Percentiles rank a stretch among this genome's conserved stretches.
Conservation (phyloP, 2,797 vertebrate genomes). For the Pterois miles region DNA sequence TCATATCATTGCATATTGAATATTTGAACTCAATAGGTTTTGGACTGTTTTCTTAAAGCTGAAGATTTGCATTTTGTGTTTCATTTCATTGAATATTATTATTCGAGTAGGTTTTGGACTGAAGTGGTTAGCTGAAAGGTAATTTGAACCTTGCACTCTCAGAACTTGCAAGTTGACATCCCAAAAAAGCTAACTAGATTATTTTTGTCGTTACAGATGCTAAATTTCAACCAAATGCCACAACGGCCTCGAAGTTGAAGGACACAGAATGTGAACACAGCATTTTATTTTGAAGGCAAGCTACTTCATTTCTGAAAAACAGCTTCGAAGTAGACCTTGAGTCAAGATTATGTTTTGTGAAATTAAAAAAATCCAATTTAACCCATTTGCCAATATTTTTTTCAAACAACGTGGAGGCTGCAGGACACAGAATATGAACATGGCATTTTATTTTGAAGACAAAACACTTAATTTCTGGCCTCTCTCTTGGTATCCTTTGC, state of each 20-base stretch:
- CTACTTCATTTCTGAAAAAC: too few relatives aligned
- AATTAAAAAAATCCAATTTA: neutral
- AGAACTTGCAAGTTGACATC: neutral
- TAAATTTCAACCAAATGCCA: too few relatives aligned
- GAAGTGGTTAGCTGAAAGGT: neutral
- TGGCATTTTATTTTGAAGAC: slow-evolving; percentile 53
- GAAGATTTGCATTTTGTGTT: neutral
- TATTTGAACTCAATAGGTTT: neutral
- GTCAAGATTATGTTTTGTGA: neutral
- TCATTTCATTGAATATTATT: neutral
- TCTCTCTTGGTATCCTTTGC: neutral
- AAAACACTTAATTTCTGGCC: neutral
- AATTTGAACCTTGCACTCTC: neutral
- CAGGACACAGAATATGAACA: accelerated
- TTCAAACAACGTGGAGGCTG: neutral
- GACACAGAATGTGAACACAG: too few relatives aligned
- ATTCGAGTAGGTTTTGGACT: neutral
- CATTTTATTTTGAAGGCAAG: too few relatives aligned
- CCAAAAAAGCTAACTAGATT: accelerated
- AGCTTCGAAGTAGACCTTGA: neutral
- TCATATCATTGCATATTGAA: neutral
- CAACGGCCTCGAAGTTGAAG: too few relatives aligned
- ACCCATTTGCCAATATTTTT: neutral
- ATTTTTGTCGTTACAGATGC: too few relatives aligned
- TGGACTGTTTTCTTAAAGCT: neutral